Base-by-base conservation (phyloP, 2,888 invertebrate species). In the Dione juno region DNA sequence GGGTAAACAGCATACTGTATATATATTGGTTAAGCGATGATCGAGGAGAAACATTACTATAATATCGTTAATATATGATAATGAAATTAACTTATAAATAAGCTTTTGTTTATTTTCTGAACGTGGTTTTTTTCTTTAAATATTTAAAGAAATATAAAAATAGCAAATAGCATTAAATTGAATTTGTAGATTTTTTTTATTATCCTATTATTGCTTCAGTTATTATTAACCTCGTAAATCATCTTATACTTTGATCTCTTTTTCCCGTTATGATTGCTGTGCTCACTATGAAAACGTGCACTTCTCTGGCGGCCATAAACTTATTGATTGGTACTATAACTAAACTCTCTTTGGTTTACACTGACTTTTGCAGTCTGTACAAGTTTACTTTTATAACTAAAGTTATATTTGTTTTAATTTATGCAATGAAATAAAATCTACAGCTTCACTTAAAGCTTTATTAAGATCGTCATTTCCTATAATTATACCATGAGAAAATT, bases 241-340 rank as follows among this genome's bases (percentile, higher is more conserved):
- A 37, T 64, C 48, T 50, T 35, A 37, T 50, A 64, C 48, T 48
- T 16, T 40, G 50, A 64, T 64, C 50, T 64, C 64, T 64, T 50
- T 48, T 64, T 64, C 50, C 64, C 64, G 64, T 64, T 64, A 50
- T 64, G 64, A 64, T 64, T 64, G 64, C 50, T 50, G 50, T 37
- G 64, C 48, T 64, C 50, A 64, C 64, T 64, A 64, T 64, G 64
- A 64, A 50, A 64, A 64, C 64, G 64, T 64, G 64, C 64, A 50
- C 50, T 64, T 19, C 64, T 50, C 45, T 50, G 50, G 64, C 48
- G 64, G 64, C 48, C 64, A 48, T 50, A 64, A 61, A 45, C 45
- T 64, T 50, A 50, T 48, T 37, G 48, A 35, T 45, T 50, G 64
- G 35, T 11, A 1, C 64, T 64, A 64, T 37, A 64, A 64, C 37